A percentile compares a stretch with the other conserved stretches of the same genome.
phyloP scores from a whole-genome alignment of 1,140 invertebrate species.

The Meloidogyne chitwoodi region DNA sequence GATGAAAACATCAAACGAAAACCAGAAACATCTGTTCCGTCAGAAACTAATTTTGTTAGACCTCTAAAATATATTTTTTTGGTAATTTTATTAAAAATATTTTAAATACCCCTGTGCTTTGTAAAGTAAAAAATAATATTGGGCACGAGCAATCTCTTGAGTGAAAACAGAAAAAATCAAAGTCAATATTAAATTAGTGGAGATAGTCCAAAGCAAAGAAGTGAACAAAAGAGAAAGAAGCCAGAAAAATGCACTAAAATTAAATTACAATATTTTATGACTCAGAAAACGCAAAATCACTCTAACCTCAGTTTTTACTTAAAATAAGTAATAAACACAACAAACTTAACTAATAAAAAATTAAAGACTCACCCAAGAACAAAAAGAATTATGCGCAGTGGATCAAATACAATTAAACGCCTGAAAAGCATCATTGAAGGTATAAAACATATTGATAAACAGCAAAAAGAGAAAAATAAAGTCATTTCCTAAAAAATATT shows the following conservation, averaged over 20 bases:
- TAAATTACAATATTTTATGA: not conserved
- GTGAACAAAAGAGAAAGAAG: conserved; percentile 34
- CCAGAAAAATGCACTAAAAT: conserved; percentile 42
- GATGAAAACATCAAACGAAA: conserved; percentile 40
- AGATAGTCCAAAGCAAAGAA: conserved; percentile 24
- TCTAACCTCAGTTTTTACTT: too few species aligned
- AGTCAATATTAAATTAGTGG: conserved; percentile 7
- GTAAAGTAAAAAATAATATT: conserved; percentile 37
- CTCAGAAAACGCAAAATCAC: too few species aligned
- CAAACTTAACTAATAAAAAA: too few species aligned
- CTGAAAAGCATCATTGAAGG: conserved; percentile 35
- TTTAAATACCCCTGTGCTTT: conserved; percentile 34
- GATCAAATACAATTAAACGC: conserved; percentile 35
- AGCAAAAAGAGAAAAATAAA: conserved; percentile 34
- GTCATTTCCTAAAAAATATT: conserved; percentile 30
- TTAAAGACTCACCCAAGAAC: conserved; percentile 37
- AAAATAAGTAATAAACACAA: too few species aligned
- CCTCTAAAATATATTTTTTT: conserved; percentile 19
- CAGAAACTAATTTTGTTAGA: conserved; percentile 34
- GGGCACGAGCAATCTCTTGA: conserved; percentile 31
- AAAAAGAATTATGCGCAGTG: conserved; percentile 40
- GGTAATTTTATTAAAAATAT: not conserved
- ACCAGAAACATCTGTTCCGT: conserved; percentile 36
- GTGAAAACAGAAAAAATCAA: conserved; percentile 31
- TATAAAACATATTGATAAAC: conserved; percentile 38